Evolutionary conservation across 2,113 vertebrate species (phyloP), one percentile per base, ranked within the genome.

Genomic region (Tetrax tetrax): DNA sequence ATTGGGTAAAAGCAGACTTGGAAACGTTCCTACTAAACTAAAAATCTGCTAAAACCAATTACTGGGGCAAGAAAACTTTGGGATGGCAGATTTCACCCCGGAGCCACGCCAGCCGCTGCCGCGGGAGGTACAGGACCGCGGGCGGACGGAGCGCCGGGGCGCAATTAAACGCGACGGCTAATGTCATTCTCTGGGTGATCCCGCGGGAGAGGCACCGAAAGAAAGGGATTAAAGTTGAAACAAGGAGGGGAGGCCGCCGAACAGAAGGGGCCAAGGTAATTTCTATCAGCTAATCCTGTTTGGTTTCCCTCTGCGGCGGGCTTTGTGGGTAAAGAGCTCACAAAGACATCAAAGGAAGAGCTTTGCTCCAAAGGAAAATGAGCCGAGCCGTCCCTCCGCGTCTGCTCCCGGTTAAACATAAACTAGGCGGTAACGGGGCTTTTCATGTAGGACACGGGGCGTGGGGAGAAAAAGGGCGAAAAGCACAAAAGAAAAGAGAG

Each of bases 321-420:
- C 96, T 95, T 96, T 96, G 90, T 84, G 90, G 86, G 89, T 59
- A 57, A 68, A 41, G 83, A 76, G 94, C 95, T 95, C 83, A 94
- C 96, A 97, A 97, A 95, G 95, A 95, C 96, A 96, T 97, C 96
- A 97, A 96, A 96, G 92, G 76, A 33, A 94, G 92, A 91, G 94
- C 96, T 97, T 71, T 92, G 86, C 72, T 96, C 69, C 88, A 93
- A 95, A 92, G 80, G 76, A 84, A 76, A 86, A 93, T 16, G 90
- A 95, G 72, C 25, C 4, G 53, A 81, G 86, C 94, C 82, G 86
- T 78, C 90, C 83, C 86, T 77, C 28, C 0, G 6, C 4, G 38
- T 28, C 95, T 37, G 76, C 88, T 70, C 85, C 61, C 33, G 19
- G 93, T 95, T 93, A 95, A 96, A 92, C 83, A 93, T 83, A 63